phyloP scores from a whole-genome alignment of 2,888 invertebrate species.

The Chrysina gloriosa region DNA sequence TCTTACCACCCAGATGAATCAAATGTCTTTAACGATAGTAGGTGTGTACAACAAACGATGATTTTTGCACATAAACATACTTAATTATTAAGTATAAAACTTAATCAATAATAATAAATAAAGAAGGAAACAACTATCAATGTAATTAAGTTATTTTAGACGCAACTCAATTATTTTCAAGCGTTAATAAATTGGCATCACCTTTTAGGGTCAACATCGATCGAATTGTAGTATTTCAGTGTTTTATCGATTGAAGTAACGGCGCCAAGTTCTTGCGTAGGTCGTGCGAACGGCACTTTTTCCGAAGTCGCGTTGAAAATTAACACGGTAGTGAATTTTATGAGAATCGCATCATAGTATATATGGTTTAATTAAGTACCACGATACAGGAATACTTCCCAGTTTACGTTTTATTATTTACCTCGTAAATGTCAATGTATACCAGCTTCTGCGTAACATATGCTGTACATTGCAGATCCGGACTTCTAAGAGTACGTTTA shows the following conservation, averaged over 20 bases:
- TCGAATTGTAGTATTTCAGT: background rate
- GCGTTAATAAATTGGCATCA: background rate
- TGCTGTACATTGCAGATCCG: background rate
- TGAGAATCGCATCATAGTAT: slow-evolving; percentile 4
- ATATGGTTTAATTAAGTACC: slow-evolving; percentile 26
- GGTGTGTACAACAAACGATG: too few species aligned
- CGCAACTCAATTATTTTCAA: too few species aligned
- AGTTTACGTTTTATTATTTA: slow-evolving; percentile 7
- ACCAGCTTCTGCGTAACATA: background rate
- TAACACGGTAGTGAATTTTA: slow-evolving; percentile 31
- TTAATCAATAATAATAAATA: too few species aligned
- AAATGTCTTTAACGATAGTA: too few species aligned
- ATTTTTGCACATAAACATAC: too few species aligned
- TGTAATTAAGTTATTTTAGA: too few species aligned
- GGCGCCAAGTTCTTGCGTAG: background rate
- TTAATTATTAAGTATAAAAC: too few species aligned
- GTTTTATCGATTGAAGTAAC: slow-evolving; percentile 8
- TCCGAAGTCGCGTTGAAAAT: slow-evolving; percentile 17
- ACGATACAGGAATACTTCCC: slow-evolving; percentile 1
- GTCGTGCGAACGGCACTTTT: slow-evolving; percentile 14
- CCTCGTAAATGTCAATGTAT: background rate
- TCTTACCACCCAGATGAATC: background rate
- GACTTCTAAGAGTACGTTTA: background rate
- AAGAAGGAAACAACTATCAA: too few species aligned
- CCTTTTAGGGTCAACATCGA: slow-evolving; percentile 7